Base-by-base conservation (phyloP, 2,113 vertebrate genomes). In the Thunnus maccoyii region DNA sequence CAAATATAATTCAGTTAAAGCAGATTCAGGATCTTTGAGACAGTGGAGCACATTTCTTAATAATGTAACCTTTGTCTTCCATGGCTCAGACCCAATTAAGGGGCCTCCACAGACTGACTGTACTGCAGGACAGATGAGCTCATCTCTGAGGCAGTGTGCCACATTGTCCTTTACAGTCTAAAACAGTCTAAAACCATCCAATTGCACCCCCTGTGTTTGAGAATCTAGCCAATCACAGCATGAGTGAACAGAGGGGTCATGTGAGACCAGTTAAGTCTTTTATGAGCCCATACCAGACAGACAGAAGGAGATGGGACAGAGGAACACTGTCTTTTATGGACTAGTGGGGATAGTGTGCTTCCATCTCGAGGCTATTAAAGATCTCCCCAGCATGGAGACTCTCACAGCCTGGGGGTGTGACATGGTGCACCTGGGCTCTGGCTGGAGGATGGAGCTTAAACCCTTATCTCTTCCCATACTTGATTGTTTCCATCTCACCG, bases 191-290 rank as follows among this genome's bases (percentile, higher is more conserved):
- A 54, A 68, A 15, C 17, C 25, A 4, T 47, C 76, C 75, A 72
- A 47, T 84, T 61, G 50, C 30, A 41, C 8, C 2, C n/a, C 15
- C 50, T 41, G 17, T 56, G 61, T 17, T 25, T 64, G 57, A 82
- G 11, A 76, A 52, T 72, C 65, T 69, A 82, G 62, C 72, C 84
- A 82, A 79, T 80, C 61, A 25, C 51, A 30, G 15, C 64, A 58
- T 3, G 41, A 41, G 72, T 72, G 79, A 82, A 77, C 86, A 61
- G 55, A 70, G 62, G 50, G 47, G 65, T 78, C 86, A 84, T 69
- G 63, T 69, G 91, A 90, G 87, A 81, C 76, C 76, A 77, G 78
- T 92, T 84, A 84, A 90, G 74, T 61, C 36, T 82, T 91, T 94
- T 91, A 92, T 64, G 77, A 86, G 89, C 20, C 70, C 72, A 54